A percentile compares a stretch with the other conserved stretches of the same genome.
These are phyloP conservation scores for Dissostichus mawsoni DNA, from an alignment of 2,113 vertebrate genomes.

Conservation along the genomic window DNA sequence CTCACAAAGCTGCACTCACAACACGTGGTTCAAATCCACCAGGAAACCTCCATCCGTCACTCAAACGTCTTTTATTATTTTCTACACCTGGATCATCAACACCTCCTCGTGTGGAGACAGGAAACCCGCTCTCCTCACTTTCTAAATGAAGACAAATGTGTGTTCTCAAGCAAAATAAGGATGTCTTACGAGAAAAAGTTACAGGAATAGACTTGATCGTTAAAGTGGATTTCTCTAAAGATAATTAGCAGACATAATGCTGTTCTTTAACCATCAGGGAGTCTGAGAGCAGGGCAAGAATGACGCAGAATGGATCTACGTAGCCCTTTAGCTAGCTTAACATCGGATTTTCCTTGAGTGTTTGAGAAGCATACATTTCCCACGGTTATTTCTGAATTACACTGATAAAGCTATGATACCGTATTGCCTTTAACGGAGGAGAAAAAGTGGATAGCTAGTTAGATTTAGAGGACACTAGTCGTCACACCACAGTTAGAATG, in stretches of 20 bases:
- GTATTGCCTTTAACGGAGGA: conserved; percentile 78
- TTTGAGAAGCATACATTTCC: conserved; percentile 37
- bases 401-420: conserved; percentile 76
- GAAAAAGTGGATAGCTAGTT: conserved; percentile 52
- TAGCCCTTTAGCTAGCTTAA: conserved; percentile 18
- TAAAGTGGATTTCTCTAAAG: conserved; percentile 9
- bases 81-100: conserved; percentile 20
- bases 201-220: background rate
- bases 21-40: conserved; percentile 25
- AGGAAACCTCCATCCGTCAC: conserved; percentile 23
- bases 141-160: background rate
- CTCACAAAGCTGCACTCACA: conserved; percentile 18
- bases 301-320: conserved; percentile 8
- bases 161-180: conserved; percentile 19
- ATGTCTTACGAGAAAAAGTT: background rate
- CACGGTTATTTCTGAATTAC: conserved; percentile 53
- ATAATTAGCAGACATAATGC: conserved; percentile 4
- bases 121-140: conserved; percentile 10
- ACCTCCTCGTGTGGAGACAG: conserved; percentile 14
- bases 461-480: conserved; percentile 52
- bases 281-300: conserved; percentile 10
- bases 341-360: conserved; percentile 40
- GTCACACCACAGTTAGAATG: conserved; percentile 45
- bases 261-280: conserved; percentile 4
- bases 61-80: conserved; percentile 30